Conservation (phyloP, 2,888 invertebrate species). For the Zonitis immaculata region DNA sequence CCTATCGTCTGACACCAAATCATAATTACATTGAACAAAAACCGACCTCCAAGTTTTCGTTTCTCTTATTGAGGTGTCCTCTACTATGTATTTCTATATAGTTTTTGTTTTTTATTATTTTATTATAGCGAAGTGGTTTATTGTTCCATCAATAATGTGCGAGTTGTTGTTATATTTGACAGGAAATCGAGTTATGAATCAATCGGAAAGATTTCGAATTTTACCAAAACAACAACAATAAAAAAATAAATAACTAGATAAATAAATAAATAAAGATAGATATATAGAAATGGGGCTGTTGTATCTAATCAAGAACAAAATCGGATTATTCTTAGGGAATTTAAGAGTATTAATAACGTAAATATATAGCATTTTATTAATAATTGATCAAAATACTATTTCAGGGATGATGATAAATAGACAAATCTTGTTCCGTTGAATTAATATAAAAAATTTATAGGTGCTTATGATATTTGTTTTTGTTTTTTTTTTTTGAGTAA, state of each 20-base stretch:
- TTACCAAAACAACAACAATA: not conserved
- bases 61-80: no score
- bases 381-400: not conserved
- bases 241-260: not conserved
- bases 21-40: conserved; percentile 40
- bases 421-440: not conserved
- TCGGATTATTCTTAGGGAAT: not conserved
- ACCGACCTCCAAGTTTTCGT: no score
- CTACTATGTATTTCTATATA: no score
- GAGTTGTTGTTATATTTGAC: not conserved
- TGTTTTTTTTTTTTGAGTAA: no score
- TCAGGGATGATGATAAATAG: no score
- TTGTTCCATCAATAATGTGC: not conserved
- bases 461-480: no score
- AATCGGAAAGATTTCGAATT: conserved; percentile 34
- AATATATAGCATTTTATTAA: not conserved
- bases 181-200: conserved; percentile 29
- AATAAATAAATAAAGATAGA: no score
- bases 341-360: not conserved
- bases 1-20: conserved; percentile 42
- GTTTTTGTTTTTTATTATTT: no score
- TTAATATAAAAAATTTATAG: no score
- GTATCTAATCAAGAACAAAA: not conserved
- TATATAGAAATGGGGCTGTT: not conserved
- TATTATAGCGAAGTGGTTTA: no score